Percentiles rank a stretch among this genome's conserved stretches.
These are phyloP conservation scores for Furcula furcula DNA, from an alignment of 2,888 invertebrate species.

Conservation along the genomic window DNA sequence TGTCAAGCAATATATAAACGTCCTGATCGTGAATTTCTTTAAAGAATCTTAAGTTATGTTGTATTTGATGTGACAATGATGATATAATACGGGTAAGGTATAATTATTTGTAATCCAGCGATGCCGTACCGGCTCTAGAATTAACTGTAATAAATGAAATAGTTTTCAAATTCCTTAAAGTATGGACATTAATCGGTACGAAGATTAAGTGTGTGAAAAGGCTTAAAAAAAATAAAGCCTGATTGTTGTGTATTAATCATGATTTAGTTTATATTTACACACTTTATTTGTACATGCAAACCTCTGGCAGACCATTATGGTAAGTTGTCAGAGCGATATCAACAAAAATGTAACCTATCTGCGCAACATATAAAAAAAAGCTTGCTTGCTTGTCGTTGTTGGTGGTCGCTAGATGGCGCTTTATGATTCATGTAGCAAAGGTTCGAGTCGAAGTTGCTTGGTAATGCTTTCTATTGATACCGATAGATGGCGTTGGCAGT, in stretches of 20 bases:
- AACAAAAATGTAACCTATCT: constrained; percentile 12
- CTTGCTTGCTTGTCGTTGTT: constrained; percentile 61
- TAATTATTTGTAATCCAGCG: too few species aligned
- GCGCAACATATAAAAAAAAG: constrained; percentile 38
- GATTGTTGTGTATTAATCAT: constrained; percentile 8
- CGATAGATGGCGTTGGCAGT: constrained; percentile 34
- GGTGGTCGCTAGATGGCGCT: constrained; percentile 61
- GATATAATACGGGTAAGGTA: too few species aligned
- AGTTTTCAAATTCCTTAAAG: too few species aligned
- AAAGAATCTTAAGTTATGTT: too few species aligned
- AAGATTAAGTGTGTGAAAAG: constrained; percentile 17
- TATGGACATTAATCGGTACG: too few species aligned
- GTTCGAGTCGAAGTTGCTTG: constrained; percentile 32
- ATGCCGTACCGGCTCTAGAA: too few species aligned
- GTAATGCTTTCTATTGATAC: constrained; percentile 17
- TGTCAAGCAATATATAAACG: too few species aligned
- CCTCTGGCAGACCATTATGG: constrained; percentile 74
- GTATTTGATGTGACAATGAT: too few species aligned
- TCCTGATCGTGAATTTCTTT: too few species aligned
- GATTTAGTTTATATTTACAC: constrained; percentile 38
- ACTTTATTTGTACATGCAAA: constrained; percentile 75
- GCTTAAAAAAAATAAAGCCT: constrained; percentile 17
- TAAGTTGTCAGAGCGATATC: constrained; percentile 65
- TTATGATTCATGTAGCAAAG: constrained; percentile 13
- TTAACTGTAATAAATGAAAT: too few species aligned